Base-by-base conservation (phyloP, 2,113 vertebrate genomes). In the Tauraco erythrolophus region DNA sequence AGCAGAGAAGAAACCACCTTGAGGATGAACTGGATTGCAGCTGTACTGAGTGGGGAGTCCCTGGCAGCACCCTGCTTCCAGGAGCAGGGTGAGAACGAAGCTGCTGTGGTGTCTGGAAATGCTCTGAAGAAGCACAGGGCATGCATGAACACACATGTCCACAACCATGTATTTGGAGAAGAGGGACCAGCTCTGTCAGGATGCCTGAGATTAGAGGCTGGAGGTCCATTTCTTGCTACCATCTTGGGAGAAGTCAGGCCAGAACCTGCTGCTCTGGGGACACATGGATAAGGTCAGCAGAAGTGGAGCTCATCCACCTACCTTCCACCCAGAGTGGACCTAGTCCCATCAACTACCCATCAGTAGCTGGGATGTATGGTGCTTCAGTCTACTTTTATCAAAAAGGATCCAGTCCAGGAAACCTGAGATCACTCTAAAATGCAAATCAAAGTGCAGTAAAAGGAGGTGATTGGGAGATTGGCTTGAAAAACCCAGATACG, bases 261-360 rank as follows among this genome's bases (percentile, higher is more conserved):
- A 83, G 58, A 60, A 15, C 10, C 19, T 45, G 39, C 35, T 76
- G 30, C 43, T 48, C 39, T 39, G 19, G 41, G 27, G 3, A 33
- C 21, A 6, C 0, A 0, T 14, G 17, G 48, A 35, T 60, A 30
- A 39, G 10, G 6, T n/a, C 24, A 91, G 76, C 37, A 39, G n/a
- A 57, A 50, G 23, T 8, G 19, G 51, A 65, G 60, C 7, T 53
- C 16, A 30, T 7, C 24, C 39, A 70, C 24, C 0, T 0, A 15
- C 21, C 45, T 61, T 24, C 24, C 14, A 45, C 48, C 35, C 62
- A 43, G 22, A 37, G 30, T 10, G 16, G 48, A 28, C 13, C 21
- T 6, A 3, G 5, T 48, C 8, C 41, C 46, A 25, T 9, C 0
- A 0, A 6, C 54, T 53, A 35, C 45, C 48, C 2, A 0, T 16